These are phyloP conservation scores for Dinomys branickii DNA, from an alignment of 2,113 vertebrate genomes.

Conservation along the genomic window DNA sequence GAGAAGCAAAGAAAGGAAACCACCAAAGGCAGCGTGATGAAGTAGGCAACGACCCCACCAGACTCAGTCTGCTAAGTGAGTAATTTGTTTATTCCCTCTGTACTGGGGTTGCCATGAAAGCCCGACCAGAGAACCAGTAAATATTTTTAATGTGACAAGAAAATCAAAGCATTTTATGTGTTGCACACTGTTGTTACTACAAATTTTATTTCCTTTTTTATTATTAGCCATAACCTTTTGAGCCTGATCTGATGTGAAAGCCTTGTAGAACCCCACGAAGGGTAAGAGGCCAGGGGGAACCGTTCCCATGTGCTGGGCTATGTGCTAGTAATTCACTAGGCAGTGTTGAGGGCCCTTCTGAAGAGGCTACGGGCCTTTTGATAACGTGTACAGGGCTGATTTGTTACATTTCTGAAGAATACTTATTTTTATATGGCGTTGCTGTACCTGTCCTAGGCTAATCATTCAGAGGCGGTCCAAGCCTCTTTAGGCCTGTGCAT, in stretches of 20 bases:
- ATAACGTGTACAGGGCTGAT: background rate
- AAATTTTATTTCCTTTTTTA: slow-evolving; percentile 1
- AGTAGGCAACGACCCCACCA: background rate
- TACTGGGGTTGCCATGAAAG: slow-evolving; percentile 37
- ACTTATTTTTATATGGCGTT: background rate
- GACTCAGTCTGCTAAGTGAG: slow-evolving; percentile 46
- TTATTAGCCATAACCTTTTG: slow-evolving; percentile 43
- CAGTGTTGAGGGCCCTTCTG: background rate
- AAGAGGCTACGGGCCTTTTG: background rate
- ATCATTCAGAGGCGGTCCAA: background rate
- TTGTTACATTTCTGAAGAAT: background rate
- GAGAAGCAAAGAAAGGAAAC: background rate
- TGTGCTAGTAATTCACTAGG: background rate
- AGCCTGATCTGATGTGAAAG: background rate
- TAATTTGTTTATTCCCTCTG: slow-evolving; percentile 60
- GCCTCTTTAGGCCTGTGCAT: background rate
- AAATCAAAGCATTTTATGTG: slow-evolving; percentile 62
- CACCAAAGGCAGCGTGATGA: background rate
- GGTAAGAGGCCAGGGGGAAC: background rate
- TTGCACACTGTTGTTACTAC: slow-evolving; percentile 38
- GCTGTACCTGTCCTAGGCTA: background rate
- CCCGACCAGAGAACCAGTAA: slow-evolving; percentile 54
- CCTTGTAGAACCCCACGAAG: background rate
- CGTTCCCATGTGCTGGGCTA: background rate
- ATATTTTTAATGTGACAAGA: slow-evolving; percentile 75